A percentile compares a stretch with the other conserved stretches of the same genome.
phyloP scores from a whole-genome alignment of 2,888 invertebrate genomes.

The Monopis laevigella region DNA sequence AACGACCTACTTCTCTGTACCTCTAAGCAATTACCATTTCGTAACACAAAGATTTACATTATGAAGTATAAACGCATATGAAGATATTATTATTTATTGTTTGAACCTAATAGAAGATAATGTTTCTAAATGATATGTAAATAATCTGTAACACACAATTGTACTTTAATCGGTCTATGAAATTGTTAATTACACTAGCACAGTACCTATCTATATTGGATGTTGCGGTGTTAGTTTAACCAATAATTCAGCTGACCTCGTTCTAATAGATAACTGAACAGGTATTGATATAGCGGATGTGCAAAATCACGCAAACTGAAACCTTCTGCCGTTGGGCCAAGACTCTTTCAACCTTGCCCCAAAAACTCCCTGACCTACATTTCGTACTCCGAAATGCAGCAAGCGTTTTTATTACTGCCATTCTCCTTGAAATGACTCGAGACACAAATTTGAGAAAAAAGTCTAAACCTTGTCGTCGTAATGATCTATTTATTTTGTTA shows the following conservation, averaged over 20 bases:
- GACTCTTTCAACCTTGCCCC: constrained; percentile 49
- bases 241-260: constrained; percentile 4
- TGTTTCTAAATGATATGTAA: too few relatives aligned
- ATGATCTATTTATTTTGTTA: constrained; percentile 4
- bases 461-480: neutral
- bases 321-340: constrained; percentile 7
- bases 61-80: constrained; percentile 3
- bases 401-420: constrained; percentile 43
- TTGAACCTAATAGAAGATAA: too few relatives aligned
- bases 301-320: constrained; percentile 7
- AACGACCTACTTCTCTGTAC: constrained; percentile 17
- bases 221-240: constrained; percentile 7
- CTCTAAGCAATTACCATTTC: constrained; percentile 20
- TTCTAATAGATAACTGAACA: constrained; percentile 8
- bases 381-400: constrained; percentile 51
- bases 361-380: constrained; percentile 62
- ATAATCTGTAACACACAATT: too few relatives aligned
- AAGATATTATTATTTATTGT: too few relatives aligned
- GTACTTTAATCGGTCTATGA: too few relatives aligned
- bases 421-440: constrained; percentile 32
- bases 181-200: too few relatives aligned
- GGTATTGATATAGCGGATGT: constrained; percentile 9
- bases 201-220: too few relatives aligned
- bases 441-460: neutral
- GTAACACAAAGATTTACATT: constrained; percentile 13